Evolutionary conservation across 1,140 invertebrate species (phyloP), one percentile per base, ranked within the genome.

Genomic region (Drosophila nasuta): DNA sequence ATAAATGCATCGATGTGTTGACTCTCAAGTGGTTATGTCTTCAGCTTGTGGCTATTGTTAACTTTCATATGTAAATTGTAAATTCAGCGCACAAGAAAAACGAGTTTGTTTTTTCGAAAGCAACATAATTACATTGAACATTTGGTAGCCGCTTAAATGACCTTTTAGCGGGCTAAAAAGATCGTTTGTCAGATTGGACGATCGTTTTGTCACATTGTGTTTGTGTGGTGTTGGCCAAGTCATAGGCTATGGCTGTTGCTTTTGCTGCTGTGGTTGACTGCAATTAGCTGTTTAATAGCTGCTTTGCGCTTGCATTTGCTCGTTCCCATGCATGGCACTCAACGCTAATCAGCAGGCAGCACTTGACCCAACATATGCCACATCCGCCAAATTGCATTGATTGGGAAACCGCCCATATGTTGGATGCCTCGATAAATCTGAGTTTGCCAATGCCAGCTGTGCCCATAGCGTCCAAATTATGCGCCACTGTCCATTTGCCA

Each of bases 341-440:
- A 30, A 28, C 30, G 45, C 59, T 71, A 64, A 71, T 64, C 67
- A 71, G 28, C 67, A 71, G 28, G 30, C n/a, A 58, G 78, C 79
- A 68, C 75, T 88, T 79, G 75, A 80, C 59, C 66, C 73, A 75
- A 69, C 83, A 79, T 72, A 75, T 76, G 77, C 49, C 52, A 88
- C 78, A 88, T 80, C 83, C 73, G 80, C 63, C 57, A 71, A 68
- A 82, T 86, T 76, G 51, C 79, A 71, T 75, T 87, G 79, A 87
- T 87, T 87, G 79, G 64, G 25, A 45, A 41, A 17, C 70, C 57
- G 41, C 63, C 64, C 82, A 86, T 79, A 86, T 76, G 82, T 58
- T 71, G 68, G 66, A 49, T 43, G 5, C 45, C 46, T 25, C 62
- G 69, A 69, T 73, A 80, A 88, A 88, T 88, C 77, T 70, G 76